Conservation (phyloP, 2,888 invertebrate genomes). For the Megastigmus dorsalis region DNA sequence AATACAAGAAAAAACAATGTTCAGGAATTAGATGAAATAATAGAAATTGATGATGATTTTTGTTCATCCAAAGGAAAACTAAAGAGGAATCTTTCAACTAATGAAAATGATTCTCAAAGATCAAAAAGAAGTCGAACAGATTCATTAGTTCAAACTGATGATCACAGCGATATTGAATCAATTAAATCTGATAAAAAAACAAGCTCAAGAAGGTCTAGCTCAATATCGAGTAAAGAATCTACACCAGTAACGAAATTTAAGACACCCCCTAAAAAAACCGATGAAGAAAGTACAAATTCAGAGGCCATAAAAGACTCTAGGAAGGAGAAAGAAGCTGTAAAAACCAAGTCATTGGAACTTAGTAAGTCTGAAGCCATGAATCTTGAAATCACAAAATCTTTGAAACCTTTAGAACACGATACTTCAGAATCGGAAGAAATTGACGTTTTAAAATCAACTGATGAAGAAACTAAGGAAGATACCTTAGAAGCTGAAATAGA, state of each 20-base stretch:
- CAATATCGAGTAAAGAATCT: slow-evolving; percentile 47
- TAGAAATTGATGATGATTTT: slow-evolving; percentile 48
- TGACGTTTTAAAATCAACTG: slow-evolving; percentile 50
- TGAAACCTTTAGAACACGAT: slow-evolving; percentile 7
- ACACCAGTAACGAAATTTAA: slow-evolving; percentile 30
- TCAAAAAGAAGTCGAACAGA: slow-evolving; percentile 15
- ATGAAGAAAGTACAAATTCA: slow-evolving; percentile 9
- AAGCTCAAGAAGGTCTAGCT: slow-evolving; percentile 19
- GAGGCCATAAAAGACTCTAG: too few species aligned
- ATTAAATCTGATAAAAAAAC: background rate
- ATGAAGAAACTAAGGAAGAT: slow-evolving; percentile 49
- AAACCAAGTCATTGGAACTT: too few species aligned
- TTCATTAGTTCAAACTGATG: background rate
- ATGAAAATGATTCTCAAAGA: slow-evolving; percentile 8
- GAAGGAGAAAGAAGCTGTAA: too few species aligned
- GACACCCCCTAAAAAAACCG: slow-evolving; percentile 30
- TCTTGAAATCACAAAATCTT: too few species aligned
- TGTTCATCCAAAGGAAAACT: slow-evolving; percentile 10
- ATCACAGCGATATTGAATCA: slow-evolving; percentile 36
- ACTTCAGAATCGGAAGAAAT: slow-evolving; percentile 54
- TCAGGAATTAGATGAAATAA: slow-evolving; percentile 44
- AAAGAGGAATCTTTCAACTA: slow-evolving; percentile 22
- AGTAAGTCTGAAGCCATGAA: too few species aligned
- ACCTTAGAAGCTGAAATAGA: background rate
- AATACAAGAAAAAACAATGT: slow-evolving; percentile 32